phyloP scores from a whole-genome alignment of 2,888 invertebrate genomes.

The Cephus pygmeus region DNA sequence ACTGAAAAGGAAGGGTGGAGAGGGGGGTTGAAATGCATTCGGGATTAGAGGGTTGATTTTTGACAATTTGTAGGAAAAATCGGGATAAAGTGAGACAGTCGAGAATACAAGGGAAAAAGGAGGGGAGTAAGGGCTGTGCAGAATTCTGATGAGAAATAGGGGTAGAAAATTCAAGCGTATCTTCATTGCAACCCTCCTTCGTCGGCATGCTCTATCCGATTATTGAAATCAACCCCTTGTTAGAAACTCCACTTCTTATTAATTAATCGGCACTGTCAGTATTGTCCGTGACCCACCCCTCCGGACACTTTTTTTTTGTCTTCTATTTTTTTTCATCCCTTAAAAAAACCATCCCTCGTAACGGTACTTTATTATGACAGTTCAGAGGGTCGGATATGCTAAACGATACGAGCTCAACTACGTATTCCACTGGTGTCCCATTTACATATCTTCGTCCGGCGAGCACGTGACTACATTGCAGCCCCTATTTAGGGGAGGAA shows the following conservation, averaged over 20 bases:
- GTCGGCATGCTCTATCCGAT: background rate
- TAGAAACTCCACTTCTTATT: background rate
- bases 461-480: background rate
- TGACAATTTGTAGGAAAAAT: background rate
- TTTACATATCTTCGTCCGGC: background rate
- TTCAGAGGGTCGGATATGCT: background rate
- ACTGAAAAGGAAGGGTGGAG: background rate
- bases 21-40: background rate
- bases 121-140: background rate
- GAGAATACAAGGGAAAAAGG: background rate
- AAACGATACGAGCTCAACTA: background rate
- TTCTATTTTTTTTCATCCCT: background rate
- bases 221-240: background rate
- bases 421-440: background rate
- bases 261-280: background rate
- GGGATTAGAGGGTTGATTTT: background rate
- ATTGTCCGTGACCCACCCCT: background rate
- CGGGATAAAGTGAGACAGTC: background rate
- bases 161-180: background rate
- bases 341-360: background rate
- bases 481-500: background rate
- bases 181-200: background rate
- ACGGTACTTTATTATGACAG: background rate
- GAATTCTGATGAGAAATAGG: background rate
- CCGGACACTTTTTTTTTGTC: background rate